Evolutionary conservation across 2,888 invertebrate species (phyloP).

Genomic region (Sicus ferrugineus): DNA sequence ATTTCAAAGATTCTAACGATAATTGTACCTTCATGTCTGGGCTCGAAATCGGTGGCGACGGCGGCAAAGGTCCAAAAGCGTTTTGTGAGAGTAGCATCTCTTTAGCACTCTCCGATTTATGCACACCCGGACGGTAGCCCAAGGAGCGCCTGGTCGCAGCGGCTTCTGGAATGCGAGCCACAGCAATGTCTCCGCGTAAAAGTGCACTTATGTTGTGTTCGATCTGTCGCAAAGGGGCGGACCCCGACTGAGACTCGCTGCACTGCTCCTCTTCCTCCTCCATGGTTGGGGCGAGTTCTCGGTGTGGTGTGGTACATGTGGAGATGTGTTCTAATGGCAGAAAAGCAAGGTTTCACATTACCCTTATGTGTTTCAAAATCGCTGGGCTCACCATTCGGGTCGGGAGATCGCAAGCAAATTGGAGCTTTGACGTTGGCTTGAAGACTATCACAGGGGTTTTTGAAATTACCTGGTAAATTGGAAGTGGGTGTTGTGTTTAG

Average conservation of each 20-base stretch:
- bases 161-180: constrained; percentile 55
- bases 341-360: neutral
- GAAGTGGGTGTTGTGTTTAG: neutral
- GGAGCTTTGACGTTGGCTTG: neutral
- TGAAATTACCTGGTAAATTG: constrained; percentile 1
- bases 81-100: constrained; percentile 69
- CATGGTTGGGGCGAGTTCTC: constrained; percentile 74
- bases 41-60: constrained; percentile 62
- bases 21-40: constrained; percentile 52
- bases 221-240: constrained; percentile 75
- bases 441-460: constrained; percentile 7
- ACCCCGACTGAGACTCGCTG: constrained; percentile 66
- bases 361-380: neutral
- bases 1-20: no score
- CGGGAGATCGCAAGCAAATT: constrained; percentile 24
- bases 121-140: constrained; percentile 70
- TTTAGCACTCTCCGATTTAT: constrained; percentile 78
- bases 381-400: neutral
- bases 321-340: constrained; percentile 52
- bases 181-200: constrained; percentile 66
- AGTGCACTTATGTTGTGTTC: constrained; percentile 78
- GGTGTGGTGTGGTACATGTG: constrained; percentile 67
- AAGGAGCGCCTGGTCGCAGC: constrained; percentile 60
- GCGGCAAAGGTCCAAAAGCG: constrained; percentile 63
- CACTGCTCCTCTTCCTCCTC: constrained; percentile 74